Conservation (phyloP, 2,888 invertebrate species). For the Exephanes ischioxanthus region DNA sequence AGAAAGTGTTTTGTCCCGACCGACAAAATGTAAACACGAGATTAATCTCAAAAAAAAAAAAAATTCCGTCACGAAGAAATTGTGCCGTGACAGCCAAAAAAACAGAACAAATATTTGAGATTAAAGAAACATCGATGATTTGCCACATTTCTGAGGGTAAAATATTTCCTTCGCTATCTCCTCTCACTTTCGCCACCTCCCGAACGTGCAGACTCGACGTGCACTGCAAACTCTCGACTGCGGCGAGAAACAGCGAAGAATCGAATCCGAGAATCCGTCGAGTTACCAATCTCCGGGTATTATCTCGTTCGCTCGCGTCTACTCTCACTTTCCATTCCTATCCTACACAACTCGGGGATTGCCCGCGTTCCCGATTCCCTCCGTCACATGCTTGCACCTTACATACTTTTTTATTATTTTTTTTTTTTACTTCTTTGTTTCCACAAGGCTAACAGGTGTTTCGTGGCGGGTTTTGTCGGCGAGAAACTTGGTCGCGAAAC, state of each 20-base stretch:
- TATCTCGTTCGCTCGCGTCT: neutral
- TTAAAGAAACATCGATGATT: neutral
- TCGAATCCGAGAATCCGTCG: slow-evolving; percentile 11
- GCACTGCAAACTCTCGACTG: neutral
- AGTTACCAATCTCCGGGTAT: slow-evolving; percentile 4
- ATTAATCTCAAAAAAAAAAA: neutral
- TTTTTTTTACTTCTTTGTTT: neutral
- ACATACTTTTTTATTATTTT: neutral
- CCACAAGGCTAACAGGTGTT: neutral
- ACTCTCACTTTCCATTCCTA: slow-evolving; percentile 6
- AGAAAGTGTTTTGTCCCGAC: neutral
- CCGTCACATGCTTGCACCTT: neutral
- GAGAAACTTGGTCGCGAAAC: neutral
- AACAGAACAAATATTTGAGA: neutral
- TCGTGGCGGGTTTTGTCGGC: neutral
- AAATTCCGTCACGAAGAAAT: neutral
- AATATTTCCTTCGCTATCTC: neutral
- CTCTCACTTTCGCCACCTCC: neutral
- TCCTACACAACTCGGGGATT: slow-evolving; percentile 9
- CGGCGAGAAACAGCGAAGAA: slow-evolving; percentile 7
- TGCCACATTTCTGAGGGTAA: neutral
- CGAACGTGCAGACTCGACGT: neutral
- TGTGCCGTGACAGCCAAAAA: neutral
- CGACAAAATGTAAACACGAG: neutral
- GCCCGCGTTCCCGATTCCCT: slow-evolving; percentile 8